Evolutionary conservation across 2,113 vertebrate species (phyloP), one percentile per base, ranked within the genome.

Genomic region (Poecile atricapillus): DNA sequence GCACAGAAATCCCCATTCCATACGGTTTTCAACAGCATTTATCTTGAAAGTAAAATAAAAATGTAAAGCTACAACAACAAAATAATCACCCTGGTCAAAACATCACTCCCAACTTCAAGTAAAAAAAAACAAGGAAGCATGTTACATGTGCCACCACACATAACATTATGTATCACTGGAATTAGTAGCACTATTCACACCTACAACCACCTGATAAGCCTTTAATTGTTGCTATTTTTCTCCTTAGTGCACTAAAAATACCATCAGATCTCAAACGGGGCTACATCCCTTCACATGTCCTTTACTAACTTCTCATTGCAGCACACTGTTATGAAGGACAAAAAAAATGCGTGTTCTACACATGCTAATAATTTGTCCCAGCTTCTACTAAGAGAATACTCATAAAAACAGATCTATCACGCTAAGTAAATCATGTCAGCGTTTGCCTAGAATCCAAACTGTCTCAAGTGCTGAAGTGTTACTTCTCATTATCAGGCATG

Each of bases 161-260:
- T 50, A 80, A 23, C 12, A 67, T 22, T 65, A 83, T 3, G 2
- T 28, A 87, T 47, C 39, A 68, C 18, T 2, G 37, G 50, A 83
- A 83, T 86, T 2, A 89, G 85, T 39, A 68, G 83, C 22, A 53
- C 44, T 73, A 58, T 39, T 95, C 69, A 86, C 37, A 89, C 63
- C 68, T 89, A 83, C 53, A 75, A 28, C 11, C 12, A 73, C 35
- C 68, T 70, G 83, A 69, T 83, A 95, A 92, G 87, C 67, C 37
- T 90, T 69, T 77, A 94, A 88, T 58, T 90, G 76, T 53, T 92
- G 20, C 68, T 78, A 23, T 60, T 83, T 80, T 87, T 85, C 83
- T 62, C 8, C 52, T 85, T 49, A 37, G 44, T 43, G 44, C 33
- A 87, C 74, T 95, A 87, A 96, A 84, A 94, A 90, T 94, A 80